Conservation (phyloP, 2,888 invertebrate genomes). For the Bibio marci region DNA sequence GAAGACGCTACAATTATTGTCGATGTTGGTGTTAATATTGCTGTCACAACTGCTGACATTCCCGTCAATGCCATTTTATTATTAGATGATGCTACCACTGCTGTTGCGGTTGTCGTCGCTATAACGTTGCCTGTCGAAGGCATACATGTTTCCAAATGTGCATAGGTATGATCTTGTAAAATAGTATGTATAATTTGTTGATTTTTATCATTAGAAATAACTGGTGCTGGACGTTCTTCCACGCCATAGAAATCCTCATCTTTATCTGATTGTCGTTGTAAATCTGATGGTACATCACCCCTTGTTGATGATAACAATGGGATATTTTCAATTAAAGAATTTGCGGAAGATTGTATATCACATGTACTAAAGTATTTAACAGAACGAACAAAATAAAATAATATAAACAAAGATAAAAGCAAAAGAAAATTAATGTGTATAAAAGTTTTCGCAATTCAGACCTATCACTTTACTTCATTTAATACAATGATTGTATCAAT, state of each 20-base stretch:
- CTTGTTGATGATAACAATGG: constrained; percentile 12
- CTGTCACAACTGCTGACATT: constrained; percentile 2
- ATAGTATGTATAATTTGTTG: constrained; percentile 24
- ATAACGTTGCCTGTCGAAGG: constrained; percentile 10
- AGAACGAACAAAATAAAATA: constrained; percentile 5
- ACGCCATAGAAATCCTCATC: constrained; percentile 19
- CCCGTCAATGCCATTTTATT: neutral
- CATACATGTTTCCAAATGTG: constrained; percentile 11
- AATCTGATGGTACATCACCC: constrained; percentile 8
- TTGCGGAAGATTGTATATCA: constrained; percentile 11
- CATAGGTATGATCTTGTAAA: constrained; percentile 28
- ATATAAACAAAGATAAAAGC: constrained; percentile 2
- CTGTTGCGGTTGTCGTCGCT: constrained; percentile 2
- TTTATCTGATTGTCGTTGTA: too few species aligned
- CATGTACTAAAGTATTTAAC: constrained; percentile 9
- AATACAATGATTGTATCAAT: too few species aligned
- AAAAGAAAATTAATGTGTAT: neutral
- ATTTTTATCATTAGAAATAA: constrained; percentile 23
- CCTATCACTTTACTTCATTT: too few species aligned
- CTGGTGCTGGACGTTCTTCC: constrained; percentile 25
- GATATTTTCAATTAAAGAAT: constrained; percentile 13
- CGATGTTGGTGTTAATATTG: neutral
- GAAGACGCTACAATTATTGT: neutral
- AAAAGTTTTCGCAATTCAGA: neutral
- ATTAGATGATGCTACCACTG: neutral